Evolutionary conservation across 2,113 vertebrate species (phyloP), one percentile per base, ranked within the genome.

Genomic region (Malurus elegans): DNA sequence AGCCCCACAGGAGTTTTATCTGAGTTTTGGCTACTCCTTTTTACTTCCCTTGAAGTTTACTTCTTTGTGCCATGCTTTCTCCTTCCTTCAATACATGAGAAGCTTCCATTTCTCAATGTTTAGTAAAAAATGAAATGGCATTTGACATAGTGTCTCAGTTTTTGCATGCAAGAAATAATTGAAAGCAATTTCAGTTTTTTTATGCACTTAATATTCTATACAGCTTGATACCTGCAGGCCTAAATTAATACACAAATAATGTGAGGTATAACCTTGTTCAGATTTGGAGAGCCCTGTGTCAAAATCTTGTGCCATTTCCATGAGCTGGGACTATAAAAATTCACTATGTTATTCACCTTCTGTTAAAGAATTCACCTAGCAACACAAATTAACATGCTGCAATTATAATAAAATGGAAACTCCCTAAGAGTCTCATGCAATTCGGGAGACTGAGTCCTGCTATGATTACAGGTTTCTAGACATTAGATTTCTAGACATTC

Each of bases 391-490:
- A 74, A 20, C 26, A 67, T 31, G 12, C 40, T 64, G 40, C 5
- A 81, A 48, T 73, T 91, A 57, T 36, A 88, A 82, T 36, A 58
- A 67, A 81, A 89, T 56, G 36, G 44, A 78, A 88, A 86, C 5
- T 56, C 31, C 1, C 0, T 32, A 38, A 29, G 5, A 61, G 7
- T n/a, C 1, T 1, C 23, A 17, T 50, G 17, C 26, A 75, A 71
- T 79, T 71, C 86, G 19, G 25, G 19, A 93, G 7, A 4, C 23
- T 44, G 80, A 88, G 56, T 34, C 32, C 36, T 66, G 10, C 64
- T 73, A 20, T 17, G n/a, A 16, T 18, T 83, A 7, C 26, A 51
- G 18, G 28, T 86, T 88, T 12, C 17, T 69, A 79, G 50, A 48
- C 23, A 48, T 73, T 65, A 4, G 18, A 24, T 48, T 91, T 14